Evolutionary conservation across 2,888 invertebrate genomes (phyloP), one percentile per base, ranked within the genome.

Genomic region (Choristoneura rosaceana): DNA sequence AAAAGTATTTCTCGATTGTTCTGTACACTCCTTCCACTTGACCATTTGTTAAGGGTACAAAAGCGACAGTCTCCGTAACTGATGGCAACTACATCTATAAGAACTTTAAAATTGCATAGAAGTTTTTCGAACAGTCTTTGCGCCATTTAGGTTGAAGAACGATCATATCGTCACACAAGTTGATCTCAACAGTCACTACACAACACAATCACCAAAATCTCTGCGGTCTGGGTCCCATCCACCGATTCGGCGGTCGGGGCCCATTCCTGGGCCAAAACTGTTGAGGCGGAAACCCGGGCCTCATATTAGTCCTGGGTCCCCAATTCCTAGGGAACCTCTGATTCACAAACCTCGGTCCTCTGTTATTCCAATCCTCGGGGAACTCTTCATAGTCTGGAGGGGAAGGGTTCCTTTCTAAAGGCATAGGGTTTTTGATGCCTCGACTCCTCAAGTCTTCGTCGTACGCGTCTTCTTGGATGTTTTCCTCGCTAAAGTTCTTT

Each of bases 171-270:
- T 62, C 38, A 65, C 43, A 15, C 33, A n/a, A 25, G 17, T 50
- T 55, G 15, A 17, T 15, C 2, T 17, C 15, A 52, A 62, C 34
- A 41, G 17, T 41, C 50, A 73, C 50, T 75, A 34, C 62, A 52
- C 61, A 25, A 15, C 52, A 52, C 52, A 52, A 81, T 93, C 92
- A 94, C 93, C 93, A 95, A 85, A 95, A 86, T 83, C 95, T 80
- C 82, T 89, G 79, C 73, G 90, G 80, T 80, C 95, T 74, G 45
- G 95, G 84, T 71, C 91, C 86, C 82, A 89, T 80, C 91, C 92
- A 85, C 80, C 92, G 76, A 77, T 87, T 83, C 14, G 90, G 83
- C n/a, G 90, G 77, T 80, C 94, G 80, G 59, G 92, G 94, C 74
- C 91, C 80, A 75, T 88, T 82, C 71, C 91, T 78, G 74, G 91